Percentiles rank a stretch among this genome's conserved stretches.
These are phyloP conservation scores for Nemoura dubitans DNA, from an alignment of 2,888 invertebrate genomes.

Conservation along the genomic window DNA sequence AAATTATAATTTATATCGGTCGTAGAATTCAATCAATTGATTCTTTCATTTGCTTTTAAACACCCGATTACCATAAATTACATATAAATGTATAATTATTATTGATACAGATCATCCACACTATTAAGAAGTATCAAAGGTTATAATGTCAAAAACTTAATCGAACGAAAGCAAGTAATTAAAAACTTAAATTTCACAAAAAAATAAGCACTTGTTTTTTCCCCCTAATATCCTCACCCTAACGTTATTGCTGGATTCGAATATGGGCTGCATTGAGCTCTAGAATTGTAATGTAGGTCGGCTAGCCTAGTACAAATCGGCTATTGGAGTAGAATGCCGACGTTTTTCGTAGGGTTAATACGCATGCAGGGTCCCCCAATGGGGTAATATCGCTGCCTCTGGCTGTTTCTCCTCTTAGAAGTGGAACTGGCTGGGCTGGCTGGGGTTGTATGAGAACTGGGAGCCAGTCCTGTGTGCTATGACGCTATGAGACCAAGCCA, in stretches of 20 bases:
- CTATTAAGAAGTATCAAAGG: too few species aligned
- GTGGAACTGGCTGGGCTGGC: slow-evolving; percentile 33
- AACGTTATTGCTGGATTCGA: too few species aligned
- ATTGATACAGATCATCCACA: neutral
- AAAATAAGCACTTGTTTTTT: too few species aligned
- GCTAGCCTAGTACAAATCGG: neutral
- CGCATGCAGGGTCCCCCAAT: slow-evolving; percentile 24
- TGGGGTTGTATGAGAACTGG: neutral
- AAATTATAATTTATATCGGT: too few species aligned
- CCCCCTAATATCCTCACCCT: too few species aligned
- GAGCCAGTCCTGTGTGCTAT: too few species aligned
- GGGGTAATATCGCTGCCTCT: slow-evolving; percentile 38
- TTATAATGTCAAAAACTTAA: too few species aligned
- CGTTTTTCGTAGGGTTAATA: slow-evolving; percentile 8
- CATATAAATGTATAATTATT: neutral
- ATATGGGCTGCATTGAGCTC: neutral
- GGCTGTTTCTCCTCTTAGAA: neutral
- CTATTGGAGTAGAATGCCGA: neutral
- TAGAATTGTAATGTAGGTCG: neutral
- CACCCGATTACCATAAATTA: neutral
- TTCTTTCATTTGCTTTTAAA: neutral
- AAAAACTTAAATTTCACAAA: too few species aligned
- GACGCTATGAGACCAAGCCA: slow-evolving; percentile 8
- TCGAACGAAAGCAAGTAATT: too few species aligned
- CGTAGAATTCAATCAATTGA: neutral